These are phyloP conservation scores for Mycalesis mineus DNA, from an alignment of 2,888 invertebrate species.

Conservation along the genomic window DNA sequence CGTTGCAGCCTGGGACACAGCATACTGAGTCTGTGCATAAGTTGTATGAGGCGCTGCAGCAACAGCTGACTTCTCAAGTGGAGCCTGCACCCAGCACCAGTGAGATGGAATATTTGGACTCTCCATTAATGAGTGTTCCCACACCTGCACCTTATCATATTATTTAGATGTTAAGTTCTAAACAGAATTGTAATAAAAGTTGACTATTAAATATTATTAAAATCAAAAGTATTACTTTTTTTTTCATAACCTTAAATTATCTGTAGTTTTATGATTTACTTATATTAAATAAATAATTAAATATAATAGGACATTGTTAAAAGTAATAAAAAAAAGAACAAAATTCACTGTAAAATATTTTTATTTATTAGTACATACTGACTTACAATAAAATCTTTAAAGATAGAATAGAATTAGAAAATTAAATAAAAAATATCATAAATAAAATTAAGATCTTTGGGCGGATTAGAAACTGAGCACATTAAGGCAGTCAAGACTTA, in stretches of 20 bases:
- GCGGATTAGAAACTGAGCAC: slow-evolving; percentile 54
- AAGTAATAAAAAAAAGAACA: slow-evolving; percentile 31
- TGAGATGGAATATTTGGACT: slow-evolving; percentile 87
- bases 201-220: slow-evolving; percentile 4
- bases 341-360: slow-evolving; percentile 50
- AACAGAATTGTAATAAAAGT: slow-evolving; percentile 3
- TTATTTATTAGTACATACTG: slow-evolving; percentile 56
- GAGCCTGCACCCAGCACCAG: slow-evolving; percentile 81
- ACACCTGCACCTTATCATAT: slow-evolving; percentile 81
- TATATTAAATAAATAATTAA: no score
- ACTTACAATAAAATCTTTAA: slow-evolving; percentile 48
- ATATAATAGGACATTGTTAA: no score
- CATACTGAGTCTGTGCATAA: slow-evolving; percentile 91
- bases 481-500: slow-evolving; percentile 44
- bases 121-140: slow-evolving; percentile 90
- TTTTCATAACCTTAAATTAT: no score
- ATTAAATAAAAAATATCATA: slow-evolving; percentile 33
- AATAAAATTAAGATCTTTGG: slow-evolving; percentile 34
- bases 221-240: no score
- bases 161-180: slow-evolving; percentile 36
- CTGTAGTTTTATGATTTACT: no score
- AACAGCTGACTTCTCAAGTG: slow-evolving; percentile 85
- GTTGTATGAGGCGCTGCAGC: slow-evolving; percentile 86
- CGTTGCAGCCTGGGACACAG: slow-evolving; percentile 85
- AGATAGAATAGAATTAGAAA: slow-evolving; percentile 39